Base-by-base conservation (phyloP, 2,888 invertebrate species). In the Dusona sp. region DNA sequence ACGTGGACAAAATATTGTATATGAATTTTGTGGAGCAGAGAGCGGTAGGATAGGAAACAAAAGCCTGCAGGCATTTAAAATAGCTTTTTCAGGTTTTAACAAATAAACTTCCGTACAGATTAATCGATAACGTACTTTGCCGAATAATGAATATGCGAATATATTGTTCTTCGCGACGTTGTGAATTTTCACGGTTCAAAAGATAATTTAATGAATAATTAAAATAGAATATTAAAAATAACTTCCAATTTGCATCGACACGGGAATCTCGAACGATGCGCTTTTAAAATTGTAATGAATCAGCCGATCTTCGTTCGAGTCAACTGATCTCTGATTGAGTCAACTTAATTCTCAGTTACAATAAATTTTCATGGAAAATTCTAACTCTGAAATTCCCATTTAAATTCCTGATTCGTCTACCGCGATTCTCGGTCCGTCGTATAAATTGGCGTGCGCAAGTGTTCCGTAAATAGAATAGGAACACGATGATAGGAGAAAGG, bases 391-490 rank as follows among this genome's bases (percentile, higher is more conserved):
- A 70, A 48, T 70, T 45, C n/a, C 70, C 45, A 45, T 45, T 73
- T 36, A 73, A 73, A 54, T 73, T 54, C 36, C 36, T 38, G 6
- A 51, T 54, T 33, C 54, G 33, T 22, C 7, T 11, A 54, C 25
- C 57, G 79, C 16, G 51, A 29, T 68, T 25, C 61, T 48, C 29
- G 36, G 16, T 51, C 48, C 22, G 54, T 8, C 22, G 61, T 54
- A 22, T 61, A 61, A 79, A 74, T 48, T 79, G 48, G 45, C 54
- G 65, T 33, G 25, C 54, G 65, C 42, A 72, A 83, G 83, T 67
- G 73, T 83, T 84, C 57, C 84, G 68, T 48, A 79, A 84, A 84
- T 84, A 84, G 74, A 74, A 45, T 48, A 70, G 57, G 73, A 84
- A 75, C 36, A 61, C 61, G 45, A 74, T 22, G 36, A 74, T 29